A percentile compares a stretch with the other conserved stretches of the same genome.
These are phyloP conservation scores for Chymomyza fuscimana DNA, from an alignment of 2,888 invertebrate species.

Conservation along the genomic window DNA sequence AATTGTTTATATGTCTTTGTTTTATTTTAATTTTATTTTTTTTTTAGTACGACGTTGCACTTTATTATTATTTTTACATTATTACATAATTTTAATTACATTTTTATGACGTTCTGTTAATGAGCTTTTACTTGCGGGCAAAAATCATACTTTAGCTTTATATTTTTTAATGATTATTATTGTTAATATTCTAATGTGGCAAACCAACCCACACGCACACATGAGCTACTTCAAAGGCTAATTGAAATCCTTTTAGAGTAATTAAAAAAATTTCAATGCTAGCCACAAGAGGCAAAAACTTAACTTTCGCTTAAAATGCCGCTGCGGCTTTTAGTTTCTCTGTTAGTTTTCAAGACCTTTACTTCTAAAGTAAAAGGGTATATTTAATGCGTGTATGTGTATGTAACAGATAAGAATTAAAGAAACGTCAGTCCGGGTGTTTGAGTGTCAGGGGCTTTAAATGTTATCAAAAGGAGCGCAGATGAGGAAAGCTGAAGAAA, in stretches of 20 bases:
- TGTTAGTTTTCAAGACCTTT: too few species aligned
- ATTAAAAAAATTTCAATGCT: conserved; percentile 58
- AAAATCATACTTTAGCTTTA: neutral
- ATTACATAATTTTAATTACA: conserved; percentile 28
- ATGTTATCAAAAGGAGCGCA: too few species aligned
- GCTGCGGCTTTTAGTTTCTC: neutral
- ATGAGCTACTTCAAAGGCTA: conserved; percentile 32
- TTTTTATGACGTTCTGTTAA: conserved; percentile 2
- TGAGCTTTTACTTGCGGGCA: neutral
- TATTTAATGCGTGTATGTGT: too few species aligned
- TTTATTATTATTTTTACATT: conserved; percentile 51
- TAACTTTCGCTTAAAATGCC: neutral
- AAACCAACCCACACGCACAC: neutral
- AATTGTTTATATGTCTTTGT: conserved; percentile 23
- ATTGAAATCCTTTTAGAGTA: conserved; percentile 72
- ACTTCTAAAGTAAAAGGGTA: too few species aligned
- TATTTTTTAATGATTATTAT: conserved; percentile 11
- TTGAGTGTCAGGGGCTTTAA: too few species aligned
- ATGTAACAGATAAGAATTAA: too few species aligned
- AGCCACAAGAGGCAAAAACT: conserved; percentile 33
- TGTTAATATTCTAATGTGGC: conserved; percentile 34
- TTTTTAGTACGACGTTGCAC: neutral
- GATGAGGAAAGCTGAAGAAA: too few species aligned
- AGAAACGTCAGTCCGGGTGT: too few species aligned
- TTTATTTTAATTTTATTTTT: conserved; percentile 36